Conservation (phyloP, 2,888 invertebrate genomes). For the Lagria hirta region DNA sequence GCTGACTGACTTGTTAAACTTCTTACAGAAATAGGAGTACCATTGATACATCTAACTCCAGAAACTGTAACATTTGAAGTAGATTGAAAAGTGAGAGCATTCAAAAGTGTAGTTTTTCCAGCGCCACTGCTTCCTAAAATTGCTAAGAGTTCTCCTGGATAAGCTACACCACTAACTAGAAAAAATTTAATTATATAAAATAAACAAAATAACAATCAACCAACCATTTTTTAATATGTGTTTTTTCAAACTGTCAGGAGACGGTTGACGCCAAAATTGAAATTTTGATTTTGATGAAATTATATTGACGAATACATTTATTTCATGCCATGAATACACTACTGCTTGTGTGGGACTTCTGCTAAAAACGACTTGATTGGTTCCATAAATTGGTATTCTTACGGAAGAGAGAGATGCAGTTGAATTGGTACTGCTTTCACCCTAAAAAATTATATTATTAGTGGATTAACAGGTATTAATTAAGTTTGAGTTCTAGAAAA, state of each 20-base stretch:
- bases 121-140: conserved; percentile 91
- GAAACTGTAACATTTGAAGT: conserved; percentile 66
- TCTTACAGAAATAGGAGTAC: conserved; percentile 70
- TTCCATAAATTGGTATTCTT: conserved; percentile 36
- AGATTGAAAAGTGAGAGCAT: conserved; percentile 83
- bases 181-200: conserved; percentile 2
- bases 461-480: too few relatives aligned
- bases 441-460: conserved; percentile 10
- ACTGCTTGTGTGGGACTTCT: too few relatives aligned
- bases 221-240: conserved; percentile 77
- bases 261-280: conserved; percentile 34
- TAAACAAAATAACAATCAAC: not conserved
- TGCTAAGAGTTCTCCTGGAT: conserved; percentile 82
- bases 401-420: conserved; percentile 16
- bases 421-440: conserved; percentile 19
- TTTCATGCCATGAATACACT: conserved; percentile 77
- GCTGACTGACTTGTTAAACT: conserved; percentile 77
- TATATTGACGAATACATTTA: conserved; percentile 71
- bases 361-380: too few relatives aligned
- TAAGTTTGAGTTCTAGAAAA: too few relatives aligned
- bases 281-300: conserved; percentile 23
- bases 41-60: conserved; percentile 69
- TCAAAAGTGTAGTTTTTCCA: conserved; percentile 92
- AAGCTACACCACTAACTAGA: conserved; percentile 78
- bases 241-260: conserved; percentile 60